phyloP scores from a whole-genome alignment of 37 sponge, comb jelly and placozoan species.

The Axinella damicornis region DNA sequence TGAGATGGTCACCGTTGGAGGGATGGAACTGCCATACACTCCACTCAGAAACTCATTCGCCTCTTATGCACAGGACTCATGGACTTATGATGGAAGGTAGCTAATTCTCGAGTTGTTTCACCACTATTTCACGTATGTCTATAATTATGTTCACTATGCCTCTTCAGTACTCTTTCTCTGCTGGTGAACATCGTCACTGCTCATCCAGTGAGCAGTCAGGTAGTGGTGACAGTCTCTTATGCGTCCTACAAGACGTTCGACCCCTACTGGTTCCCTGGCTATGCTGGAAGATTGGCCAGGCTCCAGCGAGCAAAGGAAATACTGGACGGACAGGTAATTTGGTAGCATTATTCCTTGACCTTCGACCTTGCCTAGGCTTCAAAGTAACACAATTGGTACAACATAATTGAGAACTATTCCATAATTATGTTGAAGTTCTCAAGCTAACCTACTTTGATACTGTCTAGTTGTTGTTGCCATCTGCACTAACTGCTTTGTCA shows the following conservation, averaged over 20 bases:
- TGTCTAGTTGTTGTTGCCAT: too few relatives aligned
- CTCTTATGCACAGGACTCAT: slow-evolving; percentile 31
- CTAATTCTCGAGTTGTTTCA: not conserved
- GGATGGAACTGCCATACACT: slow-evolving; percentile 15
- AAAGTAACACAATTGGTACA: too few relatives aligned
- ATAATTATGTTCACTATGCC: too few relatives aligned
- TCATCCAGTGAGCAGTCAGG: slow-evolving; percentile 9
- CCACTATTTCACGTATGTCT: too few relatives aligned
- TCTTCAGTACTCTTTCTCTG: slow-evolving; percentile 29
- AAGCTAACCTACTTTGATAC: too few relatives aligned
- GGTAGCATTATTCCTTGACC: too few relatives aligned
- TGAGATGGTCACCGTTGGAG: slow-evolving; percentile 16
- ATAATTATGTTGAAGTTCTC: too few relatives aligned
- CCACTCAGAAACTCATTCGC: slow-evolving; percentile 13
- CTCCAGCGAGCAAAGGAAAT: not conserved
- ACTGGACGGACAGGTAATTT: too few relatives aligned
- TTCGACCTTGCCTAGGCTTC: too few relatives aligned
- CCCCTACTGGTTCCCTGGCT: slow-evolving; percentile 27
- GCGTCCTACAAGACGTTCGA: not conserved
- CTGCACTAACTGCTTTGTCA: too few relatives aligned
- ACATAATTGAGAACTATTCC: too few relatives aligned
- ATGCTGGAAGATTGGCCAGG: slow-evolving; percentile 29
- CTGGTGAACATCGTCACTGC: slow-evolving; percentile 15
- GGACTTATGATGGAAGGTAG: slow-evolving; percentile 77
- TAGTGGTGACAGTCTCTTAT: slow-evolving; percentile 17